Percentiles rank a stretch among this genome's conserved stretches.
Evolutionary conservation across 2,113 vertebrate species (phyloP).

Genomic region (Passerina amoena): DNA sequence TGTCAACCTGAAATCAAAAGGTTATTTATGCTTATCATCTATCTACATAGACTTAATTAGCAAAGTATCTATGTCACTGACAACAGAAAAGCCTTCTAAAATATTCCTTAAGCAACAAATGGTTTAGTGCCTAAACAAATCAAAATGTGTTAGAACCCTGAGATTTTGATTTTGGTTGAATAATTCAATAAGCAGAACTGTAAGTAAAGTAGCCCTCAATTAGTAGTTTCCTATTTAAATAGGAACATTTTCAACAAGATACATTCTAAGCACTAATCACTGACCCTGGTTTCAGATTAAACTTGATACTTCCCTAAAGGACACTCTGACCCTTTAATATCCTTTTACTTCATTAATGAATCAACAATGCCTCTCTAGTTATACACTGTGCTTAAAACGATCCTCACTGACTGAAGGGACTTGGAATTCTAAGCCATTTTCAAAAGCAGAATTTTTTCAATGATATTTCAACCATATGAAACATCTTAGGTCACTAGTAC

Average conservation of each 20-base stretch:
- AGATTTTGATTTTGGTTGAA: not conserved
- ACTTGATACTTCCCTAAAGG: not conserved
- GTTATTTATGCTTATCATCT: not conserved
- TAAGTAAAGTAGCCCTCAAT: not conserved
- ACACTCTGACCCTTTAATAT: not conserved
- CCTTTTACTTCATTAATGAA: not conserved
- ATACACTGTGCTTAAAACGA: not conserved
- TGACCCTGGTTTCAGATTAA: not conserved
- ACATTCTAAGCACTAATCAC: not conserved
- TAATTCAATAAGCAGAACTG: not conserved
- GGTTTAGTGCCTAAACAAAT: not conserved
- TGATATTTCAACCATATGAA: not conserved
- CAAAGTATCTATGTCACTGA: not conserved
- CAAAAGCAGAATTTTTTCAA: not conserved
- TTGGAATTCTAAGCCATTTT: not conserved
- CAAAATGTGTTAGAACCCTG: not conserved
- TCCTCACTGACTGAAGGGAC: not conserved
- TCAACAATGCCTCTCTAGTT: not conserved
- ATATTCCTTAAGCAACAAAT: not conserved
- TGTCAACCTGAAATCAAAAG: slow-evolving; percentile 87
- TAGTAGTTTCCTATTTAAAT: not conserved
- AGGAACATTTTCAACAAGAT: not conserved
- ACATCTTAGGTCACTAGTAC: not conserved
- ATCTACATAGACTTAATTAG: not conserved
- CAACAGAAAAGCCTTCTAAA: not conserved